Percentiles rank a stretch among this genome's conserved stretches.
These are phyloP conservation scores for Dipodomys ordii DNA, from an alignment of 2,113 vertebrate genomes.

Conservation along the genomic window DNA sequence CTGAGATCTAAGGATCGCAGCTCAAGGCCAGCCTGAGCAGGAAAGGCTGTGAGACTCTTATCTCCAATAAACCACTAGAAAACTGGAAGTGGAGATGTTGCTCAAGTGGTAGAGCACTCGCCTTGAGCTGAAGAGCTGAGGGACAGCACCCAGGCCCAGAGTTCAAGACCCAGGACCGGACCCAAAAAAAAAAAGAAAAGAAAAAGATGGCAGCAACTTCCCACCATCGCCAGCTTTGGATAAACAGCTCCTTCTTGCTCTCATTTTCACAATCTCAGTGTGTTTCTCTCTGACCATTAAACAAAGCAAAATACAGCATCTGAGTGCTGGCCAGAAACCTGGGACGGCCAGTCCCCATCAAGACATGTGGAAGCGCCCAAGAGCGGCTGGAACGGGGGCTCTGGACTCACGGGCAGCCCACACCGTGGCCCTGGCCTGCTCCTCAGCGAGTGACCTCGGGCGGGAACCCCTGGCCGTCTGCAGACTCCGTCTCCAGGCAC, in stretches of 20 bases:
- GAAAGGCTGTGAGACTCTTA: no score
- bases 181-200: no score
- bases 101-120: no score
- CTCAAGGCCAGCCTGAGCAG: no score
- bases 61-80: no score
- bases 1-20: no score
- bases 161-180: no score
- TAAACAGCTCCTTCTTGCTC: background rate
- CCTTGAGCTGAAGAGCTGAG: no score
- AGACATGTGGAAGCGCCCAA: background rate
- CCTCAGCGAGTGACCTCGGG: background rate
- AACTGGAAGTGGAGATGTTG: no score
- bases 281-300: background rate
- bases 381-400: background rate
- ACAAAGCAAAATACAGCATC: background rate
- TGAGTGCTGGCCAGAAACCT: background rate
- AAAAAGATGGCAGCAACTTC: background rate
- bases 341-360: background rate
- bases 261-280: background rate
- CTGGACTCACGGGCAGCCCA: rapidly evolving
- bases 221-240: background rate
- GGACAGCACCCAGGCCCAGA: no score
- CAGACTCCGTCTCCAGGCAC: no score
- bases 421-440: background rate
- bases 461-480: no score